Conservation (phyloP, 2,888 invertebrate genomes). For the Scrobipalpa atriplicella region DNA sequence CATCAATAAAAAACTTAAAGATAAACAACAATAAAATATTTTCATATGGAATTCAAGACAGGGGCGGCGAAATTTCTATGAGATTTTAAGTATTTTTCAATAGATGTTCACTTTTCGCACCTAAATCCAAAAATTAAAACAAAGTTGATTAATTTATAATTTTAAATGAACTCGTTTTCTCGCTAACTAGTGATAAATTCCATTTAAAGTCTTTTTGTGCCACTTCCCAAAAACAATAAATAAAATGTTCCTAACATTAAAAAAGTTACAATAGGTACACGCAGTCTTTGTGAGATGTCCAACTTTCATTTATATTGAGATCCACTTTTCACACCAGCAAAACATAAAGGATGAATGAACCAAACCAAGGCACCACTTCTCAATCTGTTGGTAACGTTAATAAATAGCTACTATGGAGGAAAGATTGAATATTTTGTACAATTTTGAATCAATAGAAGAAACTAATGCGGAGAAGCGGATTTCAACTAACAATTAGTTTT, state of each 20-base stretch:
- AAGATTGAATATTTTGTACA: too few relatives aligned
- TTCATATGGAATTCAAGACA: slow-evolving; percentile 47
- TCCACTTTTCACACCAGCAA: slow-evolving; percentile 11
- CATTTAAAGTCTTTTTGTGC: background rate
- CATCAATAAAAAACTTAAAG: slow-evolving; percentile 42
- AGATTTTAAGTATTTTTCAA: slow-evolving; percentile 53
- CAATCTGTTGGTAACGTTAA: background rate
- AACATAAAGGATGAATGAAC: background rate
- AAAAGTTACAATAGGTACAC: background rate
- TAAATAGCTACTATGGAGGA: too few relatives aligned
- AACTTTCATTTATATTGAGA: background rate
- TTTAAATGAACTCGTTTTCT: background rate
- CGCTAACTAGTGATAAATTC: background rate
- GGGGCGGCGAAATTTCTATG: slow-evolving; percentile 56
- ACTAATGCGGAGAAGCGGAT: slow-evolving; percentile 2
- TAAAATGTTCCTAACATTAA: background rate
- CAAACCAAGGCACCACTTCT: background rate
- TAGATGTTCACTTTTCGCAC: slow-evolving; percentile 63
- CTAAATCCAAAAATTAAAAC: background rate
- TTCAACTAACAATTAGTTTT: background rate
- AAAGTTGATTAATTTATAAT: background rate
- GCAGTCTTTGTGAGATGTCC: slow-evolving; percentile 7
- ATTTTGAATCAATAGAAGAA: background rate
- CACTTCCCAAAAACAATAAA: slow-evolving; percentile 8
- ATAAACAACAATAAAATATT: slow-evolving; percentile 47